Evolutionary conservation across 2,888 invertebrate genomes (phyloP), one percentile per base, ranked within the genome.

Genomic region (Lithophane leautieri): DNA sequence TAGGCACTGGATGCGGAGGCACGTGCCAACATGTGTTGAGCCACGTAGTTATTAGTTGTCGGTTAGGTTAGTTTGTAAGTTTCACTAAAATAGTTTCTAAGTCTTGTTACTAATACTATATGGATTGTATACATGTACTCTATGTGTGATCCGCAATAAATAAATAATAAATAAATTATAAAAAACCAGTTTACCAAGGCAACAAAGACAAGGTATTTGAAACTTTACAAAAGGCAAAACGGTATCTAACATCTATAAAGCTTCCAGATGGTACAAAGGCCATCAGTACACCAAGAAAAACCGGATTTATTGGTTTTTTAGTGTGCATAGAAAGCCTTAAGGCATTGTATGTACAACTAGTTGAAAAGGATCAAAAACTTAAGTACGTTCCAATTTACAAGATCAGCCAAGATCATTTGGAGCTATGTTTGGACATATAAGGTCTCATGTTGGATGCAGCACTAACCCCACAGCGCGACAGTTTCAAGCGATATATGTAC

Each of bases 381-480:
- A 34, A 34, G 34, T 34, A 34, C 34, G 34, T 34, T 34, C 34
- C 34, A 34, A 4, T 34, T 34, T 34, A 34, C 34, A 34, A 34
- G 34, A 34, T 34, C 34, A 34, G 34, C 34, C 34, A 34, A 60
- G 28, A 61, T 61, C 60, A 61, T 25, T 40, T 76, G n/a, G 73
- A 79, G 61, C 50, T 16, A 65, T 73, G 58, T 76, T 79, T 70
- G 69, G 76, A 2, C 65, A 72, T 47, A 76, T 75, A 42, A 70
- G 68, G 47, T 9, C 60, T 50, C 61, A 70, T 68, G 62, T 73
- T 69, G 62, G 79, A 44, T 69, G 61, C 69, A 79, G 61, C 62
- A 79, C 63, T 6, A 79, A 79, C 56, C 76, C 83, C 7, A 83
- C 86, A 8, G 79, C 83, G 0, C 70, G 79, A 25, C 84, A 86